These are phyloP conservation scores for Xenopus borealis DNA, from an alignment of 2,113 vertebrate genomes.

Conservation along the genomic window DNA sequence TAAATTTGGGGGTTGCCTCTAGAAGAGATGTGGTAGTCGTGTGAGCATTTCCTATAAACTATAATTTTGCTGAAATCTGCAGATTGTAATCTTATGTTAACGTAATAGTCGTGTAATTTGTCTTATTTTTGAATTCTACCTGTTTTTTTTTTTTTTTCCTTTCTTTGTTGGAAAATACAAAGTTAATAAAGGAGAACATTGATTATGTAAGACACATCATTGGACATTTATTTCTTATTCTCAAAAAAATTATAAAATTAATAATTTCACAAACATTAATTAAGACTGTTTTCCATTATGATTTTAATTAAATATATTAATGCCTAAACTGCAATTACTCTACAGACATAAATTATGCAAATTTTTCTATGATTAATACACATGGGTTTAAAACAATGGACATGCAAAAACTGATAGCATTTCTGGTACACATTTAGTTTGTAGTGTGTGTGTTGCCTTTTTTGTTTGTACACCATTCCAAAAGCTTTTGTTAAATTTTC, in stretches of 20 bases:
- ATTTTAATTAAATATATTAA: conserved; percentile 46
- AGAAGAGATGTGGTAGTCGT: no score
- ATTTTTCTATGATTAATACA: conserved; percentile 40
- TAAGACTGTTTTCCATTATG: conserved; percentile 39
- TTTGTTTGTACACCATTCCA: background rate
- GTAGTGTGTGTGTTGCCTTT: conserved; percentile 5
- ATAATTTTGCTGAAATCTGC: no score
- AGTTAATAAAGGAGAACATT: conserved; percentile 84
- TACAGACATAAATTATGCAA: conserved; percentile 45
- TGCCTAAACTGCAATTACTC: conserved; percentile 42
- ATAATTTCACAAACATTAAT: conserved; percentile 39
- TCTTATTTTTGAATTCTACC: no score
- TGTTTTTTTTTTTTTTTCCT: no score
- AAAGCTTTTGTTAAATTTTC: background rate
- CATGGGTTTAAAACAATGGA: conserved; percentile 22
- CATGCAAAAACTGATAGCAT: background rate
- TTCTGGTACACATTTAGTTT: conserved; percentile 13
- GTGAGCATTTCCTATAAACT: no score
- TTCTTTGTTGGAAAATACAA: no score
- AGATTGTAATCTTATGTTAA: no score
- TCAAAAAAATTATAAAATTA: conserved; percentile 20
- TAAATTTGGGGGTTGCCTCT: no score
- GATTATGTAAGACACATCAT: conserved; percentile 72
- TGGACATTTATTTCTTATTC: no score
- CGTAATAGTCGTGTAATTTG: no score